Evolutionary conservation across 1,140 invertebrate species (phyloP), one percentile per base, ranked within the genome.

Genomic region (Drosophila sturtevanti): DNA sequence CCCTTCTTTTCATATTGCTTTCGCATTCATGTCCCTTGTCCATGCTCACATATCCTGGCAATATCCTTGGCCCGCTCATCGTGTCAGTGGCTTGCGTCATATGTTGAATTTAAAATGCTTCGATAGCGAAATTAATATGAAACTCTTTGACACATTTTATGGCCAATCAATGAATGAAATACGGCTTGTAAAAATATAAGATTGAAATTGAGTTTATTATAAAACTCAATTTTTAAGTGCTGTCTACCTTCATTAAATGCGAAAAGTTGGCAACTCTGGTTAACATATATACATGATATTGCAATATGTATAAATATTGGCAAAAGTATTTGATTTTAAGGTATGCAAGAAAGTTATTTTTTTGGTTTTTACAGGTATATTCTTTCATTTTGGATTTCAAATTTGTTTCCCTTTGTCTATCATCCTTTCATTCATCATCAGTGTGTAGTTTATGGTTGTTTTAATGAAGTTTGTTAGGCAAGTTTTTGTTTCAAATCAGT

Each of bases 11-110:
- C n/a, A 41, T 5, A 14, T 14, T 38, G 12, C n/a, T 38, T 38
- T n/a, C n/a, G 4, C 41, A 14, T 44, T 44, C 41, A 31, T 18
- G 35, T 21, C 35, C 18, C 34, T 60, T 60, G 58, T 34, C 31
- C 31, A 27, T 68, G 63, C 27, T 11, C 48, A 52, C 14, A 21
- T 64, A 48, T 72, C 16, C 37, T 54, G 35, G 35, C 58, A 63
- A 41, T 22, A 65, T 31, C 4, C 14, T 31, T 18, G 54, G 10
- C 12, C 34, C 14, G 21, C 11, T 38, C 44, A 24, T 48, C 60
- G 37, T 41, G 63, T 34, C 69, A 56, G 21, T n/a, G n/a, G n/a
- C 21, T 62, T 67, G 69, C 77, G 81, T 85, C 81, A 84, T 58
- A 62, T 60, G 24, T 62, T 37, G 54, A 70, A 61, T 59, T 62